phyloP scores from a whole-genome alignment of 2,113 vertebrate genomes.

The Cervus canadensis region DNA sequence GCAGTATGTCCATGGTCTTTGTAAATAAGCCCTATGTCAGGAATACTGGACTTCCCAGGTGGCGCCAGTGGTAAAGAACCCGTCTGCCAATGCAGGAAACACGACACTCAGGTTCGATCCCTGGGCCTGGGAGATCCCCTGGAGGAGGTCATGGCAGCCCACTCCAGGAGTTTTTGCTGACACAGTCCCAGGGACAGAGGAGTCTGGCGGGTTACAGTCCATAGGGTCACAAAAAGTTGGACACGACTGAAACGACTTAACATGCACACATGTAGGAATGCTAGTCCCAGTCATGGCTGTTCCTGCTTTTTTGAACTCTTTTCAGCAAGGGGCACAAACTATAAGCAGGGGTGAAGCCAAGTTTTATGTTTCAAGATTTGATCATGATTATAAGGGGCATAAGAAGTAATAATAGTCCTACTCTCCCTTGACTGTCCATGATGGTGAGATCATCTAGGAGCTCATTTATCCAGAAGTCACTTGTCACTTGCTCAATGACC shows the following conservation, averaged over 20 bases:
- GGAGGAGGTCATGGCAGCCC: not conserved
- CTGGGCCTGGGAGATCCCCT: not conserved
- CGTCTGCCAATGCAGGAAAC: not conserved
- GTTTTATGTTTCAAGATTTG: not conserved
- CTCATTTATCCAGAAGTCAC: not conserved
- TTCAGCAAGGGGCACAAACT: not conserved
- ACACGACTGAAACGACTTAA: rapidly evolving
- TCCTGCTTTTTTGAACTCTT: not conserved
- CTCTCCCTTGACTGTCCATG: not conserved
- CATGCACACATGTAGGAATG: not conserved
- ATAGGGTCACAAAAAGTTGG: not conserved
- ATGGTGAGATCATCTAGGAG: not conserved
- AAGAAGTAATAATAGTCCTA: not conserved
- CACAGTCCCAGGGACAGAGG: not conserved
- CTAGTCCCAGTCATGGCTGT: not conserved
- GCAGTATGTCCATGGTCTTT: not conserved
- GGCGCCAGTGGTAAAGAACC: not conserved
- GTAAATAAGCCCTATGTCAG: not conserved
- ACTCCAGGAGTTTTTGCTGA: not conserved
- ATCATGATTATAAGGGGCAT: not conserved
- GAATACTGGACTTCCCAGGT: not conserved
- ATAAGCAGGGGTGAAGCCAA: not conserved
- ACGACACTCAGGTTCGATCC: not conserved
- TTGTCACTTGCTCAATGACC: not conserved
- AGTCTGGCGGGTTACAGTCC: not conserved